These are phyloP conservation scores for Pempheris klunzingeri DNA, from an alignment of 2,797 vertebrate species.

Conservation along the genomic window DNA sequence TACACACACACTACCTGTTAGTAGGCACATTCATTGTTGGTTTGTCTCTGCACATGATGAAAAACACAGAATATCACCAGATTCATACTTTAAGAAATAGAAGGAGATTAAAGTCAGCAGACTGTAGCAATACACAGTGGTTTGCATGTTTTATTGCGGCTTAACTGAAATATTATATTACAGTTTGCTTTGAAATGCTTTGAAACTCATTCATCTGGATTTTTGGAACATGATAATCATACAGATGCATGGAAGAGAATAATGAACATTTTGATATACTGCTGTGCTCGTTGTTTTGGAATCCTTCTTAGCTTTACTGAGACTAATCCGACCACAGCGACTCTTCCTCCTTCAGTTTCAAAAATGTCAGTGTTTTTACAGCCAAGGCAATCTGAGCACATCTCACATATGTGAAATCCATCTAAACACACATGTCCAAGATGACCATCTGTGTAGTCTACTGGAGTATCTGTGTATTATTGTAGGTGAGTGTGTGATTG, in stretches of 20 bases:
- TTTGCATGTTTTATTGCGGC: not conserved
- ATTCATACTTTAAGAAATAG: not conserved
- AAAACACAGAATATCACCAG: not conserved
- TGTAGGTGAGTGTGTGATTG: constrained; percentile 5
- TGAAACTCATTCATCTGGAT: not conserved
- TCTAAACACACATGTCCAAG: constrained; percentile 15
- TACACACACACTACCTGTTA: not conserved
- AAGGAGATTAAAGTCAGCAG: not conserved
- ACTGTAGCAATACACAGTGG: not conserved
- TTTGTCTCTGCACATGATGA: not conserved
- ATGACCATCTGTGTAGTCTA: constrained; percentile 42
- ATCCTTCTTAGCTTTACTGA: not conserved
- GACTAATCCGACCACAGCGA: too few relatives aligned
- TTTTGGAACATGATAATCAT: not conserved
- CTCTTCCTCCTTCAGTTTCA: too few relatives aligned
- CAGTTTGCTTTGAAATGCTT: too few relatives aligned
- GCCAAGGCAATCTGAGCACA: too few relatives aligned
- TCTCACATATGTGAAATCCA: not conserved
- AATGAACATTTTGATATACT: not conserved
- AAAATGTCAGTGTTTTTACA: too few relatives aligned
- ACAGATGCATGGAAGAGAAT: not conserved
- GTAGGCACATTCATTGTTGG: not conserved
- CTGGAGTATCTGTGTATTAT: constrained; percentile 42
- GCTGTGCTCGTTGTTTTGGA: not conserved
- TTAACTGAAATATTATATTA: not conserved